These are phyloP conservation scores for Aurelia sp. DNA, from an alignment of 30 jellyfish, hydroid and myxozoan species.

Conservation along the genomic window DNA sequence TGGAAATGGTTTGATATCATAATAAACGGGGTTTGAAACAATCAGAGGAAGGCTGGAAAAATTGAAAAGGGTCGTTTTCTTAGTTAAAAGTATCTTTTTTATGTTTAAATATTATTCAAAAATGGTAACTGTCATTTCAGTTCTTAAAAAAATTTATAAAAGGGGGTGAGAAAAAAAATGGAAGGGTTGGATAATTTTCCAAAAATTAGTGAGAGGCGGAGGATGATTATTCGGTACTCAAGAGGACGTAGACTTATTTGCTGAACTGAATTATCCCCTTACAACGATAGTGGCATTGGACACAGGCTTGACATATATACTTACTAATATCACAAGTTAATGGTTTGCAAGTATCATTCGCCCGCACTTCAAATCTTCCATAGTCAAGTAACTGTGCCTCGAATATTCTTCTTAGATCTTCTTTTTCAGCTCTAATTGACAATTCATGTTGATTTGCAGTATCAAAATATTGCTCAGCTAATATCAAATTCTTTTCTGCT, in stretches of 20 bases:
- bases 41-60: no score
- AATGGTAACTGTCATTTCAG: no score
- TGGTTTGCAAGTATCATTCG: constrained; percentile 87
- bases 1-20: no score
- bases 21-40: no score
- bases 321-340: constrained; percentile 81
- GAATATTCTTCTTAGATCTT: constrained; percentile 59
- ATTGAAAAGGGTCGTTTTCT: no score
- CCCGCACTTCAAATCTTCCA: constrained; percentile 95
- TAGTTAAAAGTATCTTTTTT: no score
- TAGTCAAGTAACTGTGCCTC: constrained; percentile 88
- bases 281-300: background rate
- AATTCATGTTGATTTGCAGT: constrained; percentile 87
- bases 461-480: constrained; percentile 85
- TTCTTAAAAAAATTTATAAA: no score
- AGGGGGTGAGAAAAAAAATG: no score
- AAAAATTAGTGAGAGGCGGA: no score
- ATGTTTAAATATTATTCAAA: no score
- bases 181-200: no score
- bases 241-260: background rate
- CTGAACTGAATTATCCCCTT: background rate
- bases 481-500: constrained; percentile 91
- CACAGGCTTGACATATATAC: background rate
- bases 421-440: constrained; percentile 64
- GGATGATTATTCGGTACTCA: no score